phyloP scores from a whole-genome alignment of 2,797 vertebrate species.

The Micrastur ruficollis region DNA sequence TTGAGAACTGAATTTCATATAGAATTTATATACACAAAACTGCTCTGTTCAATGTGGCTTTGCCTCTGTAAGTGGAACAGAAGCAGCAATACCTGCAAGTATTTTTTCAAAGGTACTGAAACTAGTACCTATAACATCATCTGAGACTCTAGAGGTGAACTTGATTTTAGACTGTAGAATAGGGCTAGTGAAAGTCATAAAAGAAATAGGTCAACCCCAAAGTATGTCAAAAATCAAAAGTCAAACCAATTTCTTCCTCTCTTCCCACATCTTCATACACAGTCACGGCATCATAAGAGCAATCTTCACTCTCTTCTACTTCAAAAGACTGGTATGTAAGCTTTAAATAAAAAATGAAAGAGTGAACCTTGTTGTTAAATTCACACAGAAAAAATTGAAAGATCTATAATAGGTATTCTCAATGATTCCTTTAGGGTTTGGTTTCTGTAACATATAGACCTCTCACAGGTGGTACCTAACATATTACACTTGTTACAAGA shows the following conservation, averaged over 20 bases:
- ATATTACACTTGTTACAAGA: not conserved
- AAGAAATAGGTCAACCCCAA: not conserved
- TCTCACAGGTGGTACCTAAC: not conserved
- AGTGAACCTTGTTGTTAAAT: not conserved
- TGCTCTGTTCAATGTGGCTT: not conserved
- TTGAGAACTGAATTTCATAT: not conserved
- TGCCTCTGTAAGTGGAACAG: not conserved
- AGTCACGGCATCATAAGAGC: constrained; percentile 77
- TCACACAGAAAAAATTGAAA: not conserved
- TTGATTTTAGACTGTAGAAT: not conserved
- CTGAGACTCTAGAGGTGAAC: not conserved
- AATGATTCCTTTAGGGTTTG: not conserved
- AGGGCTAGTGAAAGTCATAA: not conserved
- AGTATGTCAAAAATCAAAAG: not conserved
- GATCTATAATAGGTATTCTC: not conserved
- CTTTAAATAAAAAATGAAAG: constrained; percentile 62
- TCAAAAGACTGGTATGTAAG: constrained; percentile 83
- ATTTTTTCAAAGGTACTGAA: not conserved
- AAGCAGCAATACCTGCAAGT: not conserved
- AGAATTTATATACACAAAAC: not conserved
- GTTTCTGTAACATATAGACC: not conserved
- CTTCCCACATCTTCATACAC: constrained; percentile 76
- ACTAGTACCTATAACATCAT: not conserved
- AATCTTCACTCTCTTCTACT: constrained; percentile 80
- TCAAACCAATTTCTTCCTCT: constrained; percentile 78